Percentiles rank a stretch among this genome's conserved stretches.
phyloP scores from a whole-genome alignment of 2,888 invertebrate species.

The Pandemis heparana region DNA sequence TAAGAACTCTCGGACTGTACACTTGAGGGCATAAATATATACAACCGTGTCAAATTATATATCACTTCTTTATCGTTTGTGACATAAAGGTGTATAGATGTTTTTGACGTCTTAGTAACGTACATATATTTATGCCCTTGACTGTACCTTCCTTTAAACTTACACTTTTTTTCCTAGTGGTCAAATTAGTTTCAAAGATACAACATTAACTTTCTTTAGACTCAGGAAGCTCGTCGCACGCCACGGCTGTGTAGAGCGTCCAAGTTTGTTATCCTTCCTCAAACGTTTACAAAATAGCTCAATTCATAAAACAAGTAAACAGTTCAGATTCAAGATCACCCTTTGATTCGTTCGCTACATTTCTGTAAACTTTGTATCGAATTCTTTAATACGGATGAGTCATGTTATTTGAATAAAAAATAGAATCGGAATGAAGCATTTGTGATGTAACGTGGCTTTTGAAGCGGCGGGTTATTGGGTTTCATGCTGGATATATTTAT shows the following conservation, averaged over 20 bases:
- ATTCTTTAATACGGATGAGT: conserved; percentile 13
- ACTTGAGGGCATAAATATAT: too few relatives aligned
- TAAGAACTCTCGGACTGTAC: too few relatives aligned
- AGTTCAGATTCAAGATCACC: conserved; percentile 20
- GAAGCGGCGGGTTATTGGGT: background rate
- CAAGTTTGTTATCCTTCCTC: conserved; percentile 8
- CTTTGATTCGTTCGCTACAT: conserved; percentile 16
- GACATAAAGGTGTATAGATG: too few relatives aligned
- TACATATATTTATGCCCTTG: too few relatives aligned
- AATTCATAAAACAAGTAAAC: conserved; percentile 33
- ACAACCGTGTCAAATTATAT: too few relatives aligned
- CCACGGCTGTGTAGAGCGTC: conserved; percentile 1
- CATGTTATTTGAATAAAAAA: conserved; percentile 8
- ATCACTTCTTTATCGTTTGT: too few relatives aligned
- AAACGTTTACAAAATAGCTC: conserved; percentile 23
- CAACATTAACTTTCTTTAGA: too few relatives aligned
- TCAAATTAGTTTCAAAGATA: too few relatives aligned
- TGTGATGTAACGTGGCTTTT: background rate
- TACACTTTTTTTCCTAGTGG: too few relatives aligned
- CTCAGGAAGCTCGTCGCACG: background rate
- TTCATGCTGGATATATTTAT: background rate
- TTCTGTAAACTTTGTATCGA: conserved; percentile 26
- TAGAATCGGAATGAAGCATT: background rate
- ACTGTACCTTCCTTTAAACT: too few relatives aligned
- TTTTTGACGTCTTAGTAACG: too few relatives aligned